These are phyloP conservation scores for Rattus rattus DNA, from an alignment of 2,113 vertebrate species.

Conservation along the genomic window DNA sequence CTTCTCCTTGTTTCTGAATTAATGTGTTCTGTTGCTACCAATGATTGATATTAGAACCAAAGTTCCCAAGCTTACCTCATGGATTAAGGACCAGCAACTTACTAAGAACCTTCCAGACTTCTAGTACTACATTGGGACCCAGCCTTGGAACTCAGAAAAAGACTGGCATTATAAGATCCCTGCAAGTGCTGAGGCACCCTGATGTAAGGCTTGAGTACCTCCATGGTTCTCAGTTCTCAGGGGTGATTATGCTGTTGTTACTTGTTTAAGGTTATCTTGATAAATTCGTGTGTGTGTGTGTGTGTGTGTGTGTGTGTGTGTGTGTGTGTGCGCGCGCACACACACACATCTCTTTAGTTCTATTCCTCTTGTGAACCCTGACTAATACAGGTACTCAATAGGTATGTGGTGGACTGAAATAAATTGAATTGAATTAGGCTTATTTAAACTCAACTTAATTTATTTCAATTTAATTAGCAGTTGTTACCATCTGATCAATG, in stretches of 20 bases:
- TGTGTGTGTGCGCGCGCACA: neutral
- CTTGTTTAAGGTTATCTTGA: neutral
- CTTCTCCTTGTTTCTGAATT: neutral
- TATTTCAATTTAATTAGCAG: slow-evolving; percentile 59
- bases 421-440: slow-evolving; percentile 1
- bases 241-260: neutral
- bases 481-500: slow-evolving; percentile 44
- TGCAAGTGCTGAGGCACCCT: neutral
- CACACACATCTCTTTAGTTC: neutral
- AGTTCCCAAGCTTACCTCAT: neutral
- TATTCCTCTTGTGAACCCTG: neutral
- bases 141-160: neutral
- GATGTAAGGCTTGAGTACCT: neutral
- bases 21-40: neutral
- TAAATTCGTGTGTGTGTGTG: neutral
- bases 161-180: neutral
- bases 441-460: slow-evolving; percentile 40
- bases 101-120: neutral
- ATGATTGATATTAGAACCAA: too few relatives aligned
- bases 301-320: neutral
- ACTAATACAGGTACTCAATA: neutral
- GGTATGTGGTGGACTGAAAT: neutral
- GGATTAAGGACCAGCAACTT: neutral
- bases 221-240: neutral
- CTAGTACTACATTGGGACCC: neutral